A percentile compares a stretch with the other conserved stretches of the same genome.
Evolutionary conservation across 1,140 invertebrate species (phyloP).

Genomic region (Paramacrobiotus metropolitanus): DNA sequence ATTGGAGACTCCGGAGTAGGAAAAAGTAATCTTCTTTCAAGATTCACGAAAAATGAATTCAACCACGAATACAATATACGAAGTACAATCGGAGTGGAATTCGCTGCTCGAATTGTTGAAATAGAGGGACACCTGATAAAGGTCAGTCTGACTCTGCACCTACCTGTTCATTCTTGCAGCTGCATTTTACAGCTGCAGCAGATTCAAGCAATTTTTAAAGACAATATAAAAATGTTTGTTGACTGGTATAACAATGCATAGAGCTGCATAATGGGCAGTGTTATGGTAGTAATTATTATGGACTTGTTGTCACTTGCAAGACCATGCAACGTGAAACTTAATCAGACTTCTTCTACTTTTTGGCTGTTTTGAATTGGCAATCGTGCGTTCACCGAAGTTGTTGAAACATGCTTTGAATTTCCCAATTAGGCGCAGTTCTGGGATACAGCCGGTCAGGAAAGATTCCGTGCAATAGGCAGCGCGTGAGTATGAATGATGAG

Average conservation of each 20-base stretch:
- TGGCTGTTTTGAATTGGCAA: no score
- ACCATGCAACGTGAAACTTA: no score
- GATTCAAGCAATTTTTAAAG: no score
- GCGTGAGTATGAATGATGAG: slow-evolving; percentile 57
- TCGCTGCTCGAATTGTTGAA: slow-evolving; percentile 94
- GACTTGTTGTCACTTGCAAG: no score
- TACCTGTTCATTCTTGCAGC: background rate
- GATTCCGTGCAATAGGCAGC: slow-evolving; percentile 91
- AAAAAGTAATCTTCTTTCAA: slow-evolving; percentile 92
- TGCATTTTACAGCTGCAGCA: no score
- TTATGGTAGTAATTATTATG: background rate
- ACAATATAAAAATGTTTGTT: no score
- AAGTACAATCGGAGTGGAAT: slow-evolving; percentile 99
- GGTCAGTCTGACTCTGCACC: slow-evolving; percentile 4
- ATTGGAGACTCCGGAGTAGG: slow-evolving; percentile 99
- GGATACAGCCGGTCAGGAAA: slow-evolving; percentile 99
- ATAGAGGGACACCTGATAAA: slow-evolving; percentile 30
- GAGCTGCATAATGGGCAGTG: background rate
- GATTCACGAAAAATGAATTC: slow-evolving; percentile 99
- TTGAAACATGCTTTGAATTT: no score
- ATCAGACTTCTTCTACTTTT: no score
- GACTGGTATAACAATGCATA: no score
- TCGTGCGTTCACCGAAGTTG: no score
- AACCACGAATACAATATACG: slow-evolving; percentile 80
- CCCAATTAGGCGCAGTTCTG: slow-evolving; percentile 89